These are phyloP conservation scores for Euzophera pinguis DNA, from an alignment of 2,888 invertebrate species.

Conservation along the genomic window DNA sequence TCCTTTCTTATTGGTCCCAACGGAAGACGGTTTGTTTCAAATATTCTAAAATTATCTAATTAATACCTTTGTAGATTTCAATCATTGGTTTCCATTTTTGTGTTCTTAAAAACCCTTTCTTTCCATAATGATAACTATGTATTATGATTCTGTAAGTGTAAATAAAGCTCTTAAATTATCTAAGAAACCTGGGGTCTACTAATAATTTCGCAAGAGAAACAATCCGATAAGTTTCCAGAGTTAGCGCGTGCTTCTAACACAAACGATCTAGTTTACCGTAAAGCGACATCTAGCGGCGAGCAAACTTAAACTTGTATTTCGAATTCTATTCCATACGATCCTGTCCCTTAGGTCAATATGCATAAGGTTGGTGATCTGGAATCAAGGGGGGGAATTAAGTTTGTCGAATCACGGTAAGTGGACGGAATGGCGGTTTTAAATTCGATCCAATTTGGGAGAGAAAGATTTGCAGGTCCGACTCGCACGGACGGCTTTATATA, in stretches of 20 bases:
- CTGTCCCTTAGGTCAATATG: neutral
- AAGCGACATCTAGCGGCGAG: slow-evolving; percentile 15
- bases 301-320: neutral
- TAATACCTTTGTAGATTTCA: no score
- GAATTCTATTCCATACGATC: neutral
- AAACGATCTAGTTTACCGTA: slow-evolving; percentile 26
- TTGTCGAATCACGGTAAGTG: slow-evolving; percentile 7
- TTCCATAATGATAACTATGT: no score
- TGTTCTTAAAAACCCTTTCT: no score
- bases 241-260: slow-evolving; percentile 22
- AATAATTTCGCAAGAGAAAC: neutral
- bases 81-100: no score
- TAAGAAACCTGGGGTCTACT: neutral
- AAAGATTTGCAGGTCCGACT: neutral
- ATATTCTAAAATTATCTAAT: no score
- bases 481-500: neutral
- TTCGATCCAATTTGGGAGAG: slow-evolving; percentile 8
- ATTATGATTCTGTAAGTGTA: no score
- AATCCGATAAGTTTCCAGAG: neutral
- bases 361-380: neutral
- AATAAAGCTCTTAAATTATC: neutral
- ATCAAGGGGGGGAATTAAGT: neutral
- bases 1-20: no score
- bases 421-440: slow-evolving; percentile 8
- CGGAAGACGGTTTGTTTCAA: no score